These are phyloP conservation scores for Cybosia mesomella DNA, from an alignment of 2,888 invertebrate species.

Conservation along the genomic window DNA sequence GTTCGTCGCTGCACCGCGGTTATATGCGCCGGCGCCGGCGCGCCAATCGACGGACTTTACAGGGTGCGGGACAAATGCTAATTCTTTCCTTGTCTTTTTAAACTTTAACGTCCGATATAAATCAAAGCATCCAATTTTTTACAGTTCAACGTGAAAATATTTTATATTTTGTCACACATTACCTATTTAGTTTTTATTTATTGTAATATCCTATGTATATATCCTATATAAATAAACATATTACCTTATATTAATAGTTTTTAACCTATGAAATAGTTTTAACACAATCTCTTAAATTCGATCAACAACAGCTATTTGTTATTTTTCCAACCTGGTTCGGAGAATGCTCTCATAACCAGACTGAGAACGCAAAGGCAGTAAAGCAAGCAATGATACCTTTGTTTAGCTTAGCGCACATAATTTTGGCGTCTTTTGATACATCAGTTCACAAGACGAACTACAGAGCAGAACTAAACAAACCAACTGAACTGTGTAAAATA, in stretches of 20 bases:
- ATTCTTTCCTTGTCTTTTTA: slow-evolving; percentile 24
- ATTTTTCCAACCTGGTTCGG: neutral
- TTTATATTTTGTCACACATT: neutral
- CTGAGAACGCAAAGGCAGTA: neutral
- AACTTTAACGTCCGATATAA: neutral
- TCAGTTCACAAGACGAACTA: neutral
- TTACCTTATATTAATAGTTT: neutral
- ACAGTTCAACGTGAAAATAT: neutral
- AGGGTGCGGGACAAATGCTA: slow-evolving; percentile 67
- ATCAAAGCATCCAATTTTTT: neutral
- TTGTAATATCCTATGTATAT: too few species aligned
- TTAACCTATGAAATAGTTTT: neutral
- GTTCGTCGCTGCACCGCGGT: slow-evolving; percentile 62
- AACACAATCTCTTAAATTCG: neutral
- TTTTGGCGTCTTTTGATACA: neutral
- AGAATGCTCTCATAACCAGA: too few species aligned
- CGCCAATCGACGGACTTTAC: slow-evolving; percentile 53
- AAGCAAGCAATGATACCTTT: neutral
- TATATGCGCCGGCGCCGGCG: slow-evolving; percentile 78
- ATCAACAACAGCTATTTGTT: neutral
- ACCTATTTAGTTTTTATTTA: neutral
- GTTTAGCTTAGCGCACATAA: neutral
- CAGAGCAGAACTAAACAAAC: too few species aligned
- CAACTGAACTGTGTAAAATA: too few species aligned
- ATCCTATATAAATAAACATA: too few species aligned